These are phyloP conservation scores for Moxostoma hubbsi DNA, from an alignment of 2,797 vertebrate genomes.

Conservation along the genomic window DNA sequence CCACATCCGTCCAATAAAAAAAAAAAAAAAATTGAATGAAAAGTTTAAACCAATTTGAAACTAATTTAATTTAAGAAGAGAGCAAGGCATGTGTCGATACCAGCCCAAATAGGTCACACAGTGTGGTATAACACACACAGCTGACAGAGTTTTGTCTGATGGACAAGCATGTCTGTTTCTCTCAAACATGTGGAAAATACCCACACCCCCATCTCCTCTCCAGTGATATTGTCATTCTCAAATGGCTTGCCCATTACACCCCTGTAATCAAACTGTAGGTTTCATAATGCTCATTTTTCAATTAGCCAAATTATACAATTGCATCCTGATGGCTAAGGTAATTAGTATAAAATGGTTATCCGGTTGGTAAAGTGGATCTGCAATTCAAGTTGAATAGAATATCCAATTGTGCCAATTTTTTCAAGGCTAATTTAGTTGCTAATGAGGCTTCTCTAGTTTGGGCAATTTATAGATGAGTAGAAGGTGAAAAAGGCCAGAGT, in stretches of 20 bases:
- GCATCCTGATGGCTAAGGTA: slow-evolving; percentile 60
- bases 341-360: slow-evolving; percentile 64
- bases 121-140: slow-evolving; percentile 25
- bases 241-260: slow-evolving; percentile 48
- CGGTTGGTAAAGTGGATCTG: slow-evolving; percentile 49
- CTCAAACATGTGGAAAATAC: slow-evolving; percentile 23
- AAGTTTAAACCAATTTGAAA: slow-evolving; percentile 34
- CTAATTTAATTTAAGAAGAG: slow-evolving; percentile 46
- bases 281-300: slow-evolving; percentile 59
- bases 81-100: not conserved
- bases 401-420: slow-evolving; percentile 62
- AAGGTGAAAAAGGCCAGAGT: slow-evolving; percentile 40
- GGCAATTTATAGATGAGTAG: slow-evolving; percentile 56
- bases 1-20: not conserved
- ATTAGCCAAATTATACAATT: slow-evolving; percentile 65
- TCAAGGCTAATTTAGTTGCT: slow-evolving; percentile 61
- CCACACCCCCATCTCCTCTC: not conserved
- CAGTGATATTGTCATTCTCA: slow-evolving; percentile 4
- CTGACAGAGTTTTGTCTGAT: slow-evolving; percentile 34
- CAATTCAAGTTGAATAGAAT: slow-evolving; percentile 64
- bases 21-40: slow-evolving; percentile 12
- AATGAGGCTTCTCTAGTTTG: slow-evolving; percentile 63
- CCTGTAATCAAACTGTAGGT: slow-evolving; percentile 55
- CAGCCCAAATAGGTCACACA: slow-evolving; percentile 1
- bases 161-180: slow-evolving; percentile 9